Evolutionary conservation across 2,113 vertebrate species (phyloP).

Genomic region (cattle (Bos taurus)): DNA sequence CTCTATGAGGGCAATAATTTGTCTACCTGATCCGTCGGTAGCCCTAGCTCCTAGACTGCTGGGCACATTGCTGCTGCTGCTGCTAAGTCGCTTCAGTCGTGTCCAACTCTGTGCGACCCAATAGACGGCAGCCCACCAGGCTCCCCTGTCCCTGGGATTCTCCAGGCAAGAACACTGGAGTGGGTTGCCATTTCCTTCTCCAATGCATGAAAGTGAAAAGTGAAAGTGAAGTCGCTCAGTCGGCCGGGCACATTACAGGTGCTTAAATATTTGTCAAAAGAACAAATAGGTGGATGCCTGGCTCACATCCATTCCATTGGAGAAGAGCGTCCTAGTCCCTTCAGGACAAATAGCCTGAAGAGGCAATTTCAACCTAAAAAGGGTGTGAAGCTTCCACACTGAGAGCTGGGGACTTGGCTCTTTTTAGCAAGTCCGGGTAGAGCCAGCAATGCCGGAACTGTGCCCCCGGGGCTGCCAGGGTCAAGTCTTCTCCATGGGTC

Average conservation of each 20-base stretch:
- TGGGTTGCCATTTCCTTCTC: no score
- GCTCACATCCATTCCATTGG: background rate
- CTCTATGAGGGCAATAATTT: background rate
- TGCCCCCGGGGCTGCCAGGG: background rate
- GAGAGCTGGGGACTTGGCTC: background rate
- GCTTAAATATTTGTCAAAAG: background rate
- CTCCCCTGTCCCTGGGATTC: no score
- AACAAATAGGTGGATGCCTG: background rate
- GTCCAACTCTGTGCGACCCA: no score
- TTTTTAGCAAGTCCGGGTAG: background rate
- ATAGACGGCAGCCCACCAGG: no score
- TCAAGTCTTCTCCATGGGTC: background rate
- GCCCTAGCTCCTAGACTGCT: background rate
- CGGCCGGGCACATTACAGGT: background rate
- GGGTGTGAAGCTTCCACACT: rapidly evolving
- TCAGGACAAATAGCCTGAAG: background rate
- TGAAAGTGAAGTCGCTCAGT: no score
- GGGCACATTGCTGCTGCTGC: no score
- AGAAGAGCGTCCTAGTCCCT: background rate
- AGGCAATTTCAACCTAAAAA: background rate
- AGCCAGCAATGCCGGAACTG: rapidly evolving
- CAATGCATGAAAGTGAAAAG: no score
- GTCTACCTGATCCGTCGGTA: background rate
- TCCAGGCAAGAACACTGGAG: no score
- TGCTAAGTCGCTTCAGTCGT: no score